Percentiles rank a stretch among this genome's conserved stretches.
phyloP scores from a whole-genome alignment of 2,113 vertebrate species.

The Chaenogobius annularis region DNA sequence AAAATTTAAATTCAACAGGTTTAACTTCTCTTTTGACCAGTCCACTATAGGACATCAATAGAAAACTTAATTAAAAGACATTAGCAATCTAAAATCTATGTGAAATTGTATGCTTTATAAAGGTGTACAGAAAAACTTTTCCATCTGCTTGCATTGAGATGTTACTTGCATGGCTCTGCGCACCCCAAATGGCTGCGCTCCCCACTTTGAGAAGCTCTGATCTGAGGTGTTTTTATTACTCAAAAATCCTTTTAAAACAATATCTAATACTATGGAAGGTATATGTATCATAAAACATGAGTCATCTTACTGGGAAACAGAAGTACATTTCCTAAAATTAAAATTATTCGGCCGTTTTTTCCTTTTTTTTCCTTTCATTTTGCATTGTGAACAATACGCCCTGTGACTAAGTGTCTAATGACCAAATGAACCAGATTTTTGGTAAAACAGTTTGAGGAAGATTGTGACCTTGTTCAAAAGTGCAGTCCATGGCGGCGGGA shows the following conservation, averaged over 20 bases:
- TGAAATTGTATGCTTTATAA: neutral
- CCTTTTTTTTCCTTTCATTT: neutral
- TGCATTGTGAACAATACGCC: neutral
- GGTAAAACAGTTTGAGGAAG: neutral
- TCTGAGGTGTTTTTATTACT: neutral
- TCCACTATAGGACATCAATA: no score
- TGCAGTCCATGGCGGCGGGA: conserved; percentile 67
- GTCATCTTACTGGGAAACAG: neutral
- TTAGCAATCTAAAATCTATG: no score
- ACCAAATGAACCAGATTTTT: neutral
- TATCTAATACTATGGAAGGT: neutral
- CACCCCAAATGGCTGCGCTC: no score
- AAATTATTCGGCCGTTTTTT: no score
- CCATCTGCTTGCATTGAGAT: no score
- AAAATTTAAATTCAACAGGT: no score
- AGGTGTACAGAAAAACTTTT: no score
- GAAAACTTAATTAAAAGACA: no score
- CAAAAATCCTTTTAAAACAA: neutral
- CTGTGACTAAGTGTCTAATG: neutral
- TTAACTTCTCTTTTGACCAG: no score
- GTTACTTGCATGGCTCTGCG: no score
- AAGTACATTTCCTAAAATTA: neutral
- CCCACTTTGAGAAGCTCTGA: no score
- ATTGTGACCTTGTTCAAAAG: conserved; percentile 73
- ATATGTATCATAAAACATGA: neutral